phyloP scores from a whole-genome alignment of 2,888 invertebrate genomes.

The Margaritifera margaritifera region DNA sequence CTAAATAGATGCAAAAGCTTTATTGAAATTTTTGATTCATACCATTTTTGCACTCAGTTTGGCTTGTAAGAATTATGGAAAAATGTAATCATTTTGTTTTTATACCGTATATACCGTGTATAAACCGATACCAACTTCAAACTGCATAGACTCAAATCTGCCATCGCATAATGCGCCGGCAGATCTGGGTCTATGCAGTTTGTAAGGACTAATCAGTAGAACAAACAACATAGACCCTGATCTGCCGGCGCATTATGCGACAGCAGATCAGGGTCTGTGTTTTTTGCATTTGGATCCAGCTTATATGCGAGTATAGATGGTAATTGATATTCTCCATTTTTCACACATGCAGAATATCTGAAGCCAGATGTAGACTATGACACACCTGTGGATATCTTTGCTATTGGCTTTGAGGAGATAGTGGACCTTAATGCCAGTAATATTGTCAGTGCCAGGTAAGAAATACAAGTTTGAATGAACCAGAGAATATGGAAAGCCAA shows the following conservation, averaged over 20 bases:
- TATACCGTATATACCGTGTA: not conserved
- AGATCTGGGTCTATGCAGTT: too few relatives aligned
- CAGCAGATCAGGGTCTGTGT: too few relatives aligned
- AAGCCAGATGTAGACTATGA: slow-evolving; percentile 71
- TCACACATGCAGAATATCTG: slow-evolving; percentile 33
- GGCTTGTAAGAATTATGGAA: not conserved
- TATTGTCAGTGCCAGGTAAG: slow-evolving; percentile 91
- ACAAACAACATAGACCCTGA: too few relatives aligned
- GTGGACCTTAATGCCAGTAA: slow-evolving; percentile 99
- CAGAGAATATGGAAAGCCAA: not conserved
- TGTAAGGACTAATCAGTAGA: too few relatives aligned
- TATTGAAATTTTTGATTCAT: not conserved
- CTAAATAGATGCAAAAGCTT: not conserved
- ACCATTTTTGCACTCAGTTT: not conserved
- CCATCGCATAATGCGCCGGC: too few relatives aligned
- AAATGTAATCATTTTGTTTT: not conserved
- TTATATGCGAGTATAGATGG: too few relatives aligned
- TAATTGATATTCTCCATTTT: not conserved
- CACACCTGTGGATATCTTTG: slow-evolving; percentile 91
- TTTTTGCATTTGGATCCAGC: too few relatives aligned
- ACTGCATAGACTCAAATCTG: too few relatives aligned
- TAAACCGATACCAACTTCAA: too few relatives aligned
- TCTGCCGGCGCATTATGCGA: too few relatives aligned
- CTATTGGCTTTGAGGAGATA: slow-evolving; percentile 99
- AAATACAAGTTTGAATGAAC: not conserved